Conservation (phyloP, 2,113 vertebrate genomes). For the Cygnus buccinator region DNA sequence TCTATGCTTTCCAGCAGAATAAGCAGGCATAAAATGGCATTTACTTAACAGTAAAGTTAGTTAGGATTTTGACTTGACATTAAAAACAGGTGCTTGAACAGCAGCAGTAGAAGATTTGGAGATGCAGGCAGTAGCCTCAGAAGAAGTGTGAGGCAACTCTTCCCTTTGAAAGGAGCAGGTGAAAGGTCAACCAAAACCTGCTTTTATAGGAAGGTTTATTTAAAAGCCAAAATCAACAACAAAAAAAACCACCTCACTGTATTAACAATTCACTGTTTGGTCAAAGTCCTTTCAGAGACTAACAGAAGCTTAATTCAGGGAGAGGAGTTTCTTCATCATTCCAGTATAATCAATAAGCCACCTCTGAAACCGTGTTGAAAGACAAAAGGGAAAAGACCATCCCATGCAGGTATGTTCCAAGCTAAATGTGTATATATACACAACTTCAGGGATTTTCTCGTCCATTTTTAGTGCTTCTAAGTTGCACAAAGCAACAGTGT, state of each 20-base stretch:
- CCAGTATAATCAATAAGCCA: constrained; percentile 30
- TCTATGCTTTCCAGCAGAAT: neutral
- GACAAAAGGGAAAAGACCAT: neutral
- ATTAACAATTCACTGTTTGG: constrained; percentile 45
- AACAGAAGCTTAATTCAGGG: neutral
- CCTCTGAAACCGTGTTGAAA: neutral
- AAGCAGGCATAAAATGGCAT: neutral
- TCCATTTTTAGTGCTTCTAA: neutral
- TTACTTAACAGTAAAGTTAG: neutral
- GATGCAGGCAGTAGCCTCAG: neutral
- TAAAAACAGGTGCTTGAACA: neutral
- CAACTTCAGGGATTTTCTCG: neutral
- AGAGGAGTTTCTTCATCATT: constrained; percentile 46
- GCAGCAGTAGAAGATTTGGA: neutral
- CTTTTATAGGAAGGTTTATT: neutral
- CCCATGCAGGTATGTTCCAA: neutral
- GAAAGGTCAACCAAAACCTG: neutral
- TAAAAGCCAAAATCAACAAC: neutral
- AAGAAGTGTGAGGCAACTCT: neutral
- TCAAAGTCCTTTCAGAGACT: constrained; percentile 16
- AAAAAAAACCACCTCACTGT: neutral
- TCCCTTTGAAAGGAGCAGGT: neutral
- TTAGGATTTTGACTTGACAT: neutral
- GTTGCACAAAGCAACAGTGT: neutral
- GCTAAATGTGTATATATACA: neutral